Evolutionary conservation across 2,888 invertebrate genomes (phyloP).

Genomic region (Yponomeuta sedellus): DNA sequence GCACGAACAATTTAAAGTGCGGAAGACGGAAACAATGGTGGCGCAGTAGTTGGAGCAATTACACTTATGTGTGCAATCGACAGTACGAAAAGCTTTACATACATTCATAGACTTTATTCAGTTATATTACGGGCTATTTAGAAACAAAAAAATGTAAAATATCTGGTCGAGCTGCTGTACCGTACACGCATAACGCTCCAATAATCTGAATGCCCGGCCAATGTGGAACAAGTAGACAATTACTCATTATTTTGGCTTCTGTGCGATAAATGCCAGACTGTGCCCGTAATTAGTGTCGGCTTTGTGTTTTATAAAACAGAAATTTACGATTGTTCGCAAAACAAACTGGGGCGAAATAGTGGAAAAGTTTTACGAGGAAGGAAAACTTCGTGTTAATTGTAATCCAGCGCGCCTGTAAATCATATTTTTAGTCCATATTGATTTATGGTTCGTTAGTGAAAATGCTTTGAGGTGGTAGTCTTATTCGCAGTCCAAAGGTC

Average conservation of each 20-base stretch:
- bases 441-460: too few species aligned
- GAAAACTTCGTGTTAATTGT: neutral
- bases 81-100: too few species aligned
- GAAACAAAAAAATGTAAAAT: too few species aligned
- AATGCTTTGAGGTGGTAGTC: too few species aligned
- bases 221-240: neutral
- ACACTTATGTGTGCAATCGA: neutral
- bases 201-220: neutral
- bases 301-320: too few species aligned
- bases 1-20: neutral
- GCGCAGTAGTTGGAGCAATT: neutral
- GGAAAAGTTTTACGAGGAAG: neutral
- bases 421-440: too few species aligned
- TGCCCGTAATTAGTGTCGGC: neutral
- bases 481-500: too few species aligned
- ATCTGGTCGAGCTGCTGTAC: too few species aligned
- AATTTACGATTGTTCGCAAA: neutral
- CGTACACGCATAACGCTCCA: neutral
- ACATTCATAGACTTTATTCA: too few species aligned
- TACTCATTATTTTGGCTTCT: neutral
- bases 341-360: neutral
- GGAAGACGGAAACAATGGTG: neutral
- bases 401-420: too few species aligned
- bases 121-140: too few species aligned
- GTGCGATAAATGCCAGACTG: neutral